Evolutionary conservation across 2,888 invertebrate genomes (phyloP), one percentile per base, ranked within the genome.

Genomic region (Plebejus melissa): DNA sequence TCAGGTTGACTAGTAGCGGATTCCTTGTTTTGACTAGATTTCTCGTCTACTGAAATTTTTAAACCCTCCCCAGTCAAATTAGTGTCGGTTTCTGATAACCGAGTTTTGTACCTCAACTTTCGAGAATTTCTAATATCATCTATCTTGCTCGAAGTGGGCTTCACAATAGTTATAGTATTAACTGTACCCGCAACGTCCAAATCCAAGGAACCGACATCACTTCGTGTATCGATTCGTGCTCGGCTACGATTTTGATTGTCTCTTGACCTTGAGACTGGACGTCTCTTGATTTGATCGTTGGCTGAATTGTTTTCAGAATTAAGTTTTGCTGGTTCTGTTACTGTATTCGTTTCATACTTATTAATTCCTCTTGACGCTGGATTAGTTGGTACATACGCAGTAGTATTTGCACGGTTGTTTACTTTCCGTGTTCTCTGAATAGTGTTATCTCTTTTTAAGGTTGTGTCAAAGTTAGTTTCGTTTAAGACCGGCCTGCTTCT

Each of bases 1-100:
- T 88, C 88, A 75, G 83, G 80, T 85, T 90, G 91, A 91, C 89
- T 91, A 89, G 89, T 83, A 81, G 82, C 79, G 76, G 77, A 82
- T 80, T 86, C 86, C 80, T 85, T 87, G 76, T 82, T 87, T 82
- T 90, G 90, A 91, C 91, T 90, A 90, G 91, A 89, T 82, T 88
- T 82, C 76, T 87, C 84, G 84, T 88, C 89, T 79, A 87, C 87
- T 11, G 83, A 81, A 77, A 83, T 78, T 79, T 81, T 81, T 57
- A 90, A 83, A 77, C 89, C 90, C 82, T 89, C 87, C 6, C 88
- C 89, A 28, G 92, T 90, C 82, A 91, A 82, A 82, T 93, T 93
- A 5, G 90, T 85, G 76, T 93, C 92, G 13, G 87, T 88, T 81
- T 93, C 93, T 11, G 86, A 82, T 74, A 83, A 81, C 74, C 90